Evolutionary conservation across 2,797 vertebrate species (phyloP), one percentile per base, ranked within the genome.

Genomic region (Eremophila alpestris): DNA sequence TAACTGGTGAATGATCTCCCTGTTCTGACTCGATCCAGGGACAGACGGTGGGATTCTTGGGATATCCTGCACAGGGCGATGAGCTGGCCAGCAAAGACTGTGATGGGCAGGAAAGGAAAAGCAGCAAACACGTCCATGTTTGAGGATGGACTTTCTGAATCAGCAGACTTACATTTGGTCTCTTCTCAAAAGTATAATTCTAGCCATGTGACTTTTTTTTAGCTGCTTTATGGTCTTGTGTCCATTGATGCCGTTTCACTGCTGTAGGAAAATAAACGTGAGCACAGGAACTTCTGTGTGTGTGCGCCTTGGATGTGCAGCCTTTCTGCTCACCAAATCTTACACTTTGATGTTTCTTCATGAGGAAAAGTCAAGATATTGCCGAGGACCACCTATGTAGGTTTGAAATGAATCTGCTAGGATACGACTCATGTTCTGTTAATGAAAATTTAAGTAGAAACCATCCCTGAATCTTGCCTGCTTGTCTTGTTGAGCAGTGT

Each of bases 81-180:
- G 3, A 23, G 18, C 20, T 21, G 38, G 43, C 21, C 60, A 3
- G 38, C 45, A 52, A 16, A 16, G 23, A 5, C 62, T 29, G 38
- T 2, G 15, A 6, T 11, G 40, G 4, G 26, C 29, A 29, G 63
- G 32, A 13, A 11, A 13, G 43, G 6, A 19, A 41, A 10, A 13
- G 10, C 8, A 8, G 12, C 36, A 29, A 19, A 6, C 2, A 4
- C 1, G 0, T 13, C 29, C 41, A 0, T 9, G 24, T 41, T 26
- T 73, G 83, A 41, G 73, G 16, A 14, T 30, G 26, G 18, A 15
- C 40, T 32, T 55, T 76, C 40, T 56, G 13, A 49, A 29, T 16
- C 3, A 7, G 16, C 16, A 32, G 20, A 3, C 10, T 40, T 8
- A 1, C 1, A 3, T 32, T 48, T 56, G 32, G 15, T 54, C 6